Conservation (phyloP, 2,113 vertebrate genomes). For the Pelmatolapia mariae region DNA sequence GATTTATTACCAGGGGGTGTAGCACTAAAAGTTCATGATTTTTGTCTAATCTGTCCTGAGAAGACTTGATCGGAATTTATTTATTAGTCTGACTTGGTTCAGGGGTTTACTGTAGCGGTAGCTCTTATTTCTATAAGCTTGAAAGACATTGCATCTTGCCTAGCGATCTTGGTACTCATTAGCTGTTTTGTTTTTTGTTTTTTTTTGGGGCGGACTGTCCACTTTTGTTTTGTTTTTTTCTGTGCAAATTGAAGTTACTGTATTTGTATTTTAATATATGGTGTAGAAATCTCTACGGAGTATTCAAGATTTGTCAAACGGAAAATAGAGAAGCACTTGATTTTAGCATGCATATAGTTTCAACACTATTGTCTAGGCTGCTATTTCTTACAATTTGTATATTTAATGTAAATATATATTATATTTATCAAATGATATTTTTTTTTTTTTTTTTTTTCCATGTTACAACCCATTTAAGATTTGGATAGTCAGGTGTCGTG, state of each 20-base stretch:
- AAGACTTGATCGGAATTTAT: conserved; percentile 80
- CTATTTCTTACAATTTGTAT: conserved; percentile 79
- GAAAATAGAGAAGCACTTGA: conserved; percentile 76
- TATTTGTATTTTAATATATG: conserved; percentile 66
- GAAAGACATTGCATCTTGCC: conserved; percentile 44
- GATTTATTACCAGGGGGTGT: conserved; percentile 32
- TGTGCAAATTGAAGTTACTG: conserved; percentile 70
- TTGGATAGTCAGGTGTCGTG: conserved; percentile 38
- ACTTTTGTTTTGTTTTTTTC: conserved; percentile 3
- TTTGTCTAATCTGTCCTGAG: conserved; percentile 75
- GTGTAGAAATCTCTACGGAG: conserved; percentile 51
- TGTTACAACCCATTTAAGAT: conserved; percentile 30
- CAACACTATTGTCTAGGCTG: conserved; percentile 80
- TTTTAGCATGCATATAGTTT: conserved; percentile 75
- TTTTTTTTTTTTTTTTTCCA: conserved; percentile 1
- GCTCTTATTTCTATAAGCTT: conserved; percentile 51
- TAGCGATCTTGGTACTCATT: conserved; percentile 62
- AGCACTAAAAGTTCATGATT: conserved; percentile 62
- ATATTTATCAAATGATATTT: conserved; percentile 63
- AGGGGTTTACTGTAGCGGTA: conserved; percentile 69
- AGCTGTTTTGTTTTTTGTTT: conserved; percentile 52
- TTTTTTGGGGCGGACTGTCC: conserved; percentile 42
- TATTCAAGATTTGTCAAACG: conserved; percentile 60
- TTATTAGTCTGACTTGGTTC: conserved; percentile 78
- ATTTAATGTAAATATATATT: conserved; percentile 79